Evolutionary conservation across 1,140 invertebrate genomes (phyloP).

Genomic region (Drosophila quadrilineata): DNA sequence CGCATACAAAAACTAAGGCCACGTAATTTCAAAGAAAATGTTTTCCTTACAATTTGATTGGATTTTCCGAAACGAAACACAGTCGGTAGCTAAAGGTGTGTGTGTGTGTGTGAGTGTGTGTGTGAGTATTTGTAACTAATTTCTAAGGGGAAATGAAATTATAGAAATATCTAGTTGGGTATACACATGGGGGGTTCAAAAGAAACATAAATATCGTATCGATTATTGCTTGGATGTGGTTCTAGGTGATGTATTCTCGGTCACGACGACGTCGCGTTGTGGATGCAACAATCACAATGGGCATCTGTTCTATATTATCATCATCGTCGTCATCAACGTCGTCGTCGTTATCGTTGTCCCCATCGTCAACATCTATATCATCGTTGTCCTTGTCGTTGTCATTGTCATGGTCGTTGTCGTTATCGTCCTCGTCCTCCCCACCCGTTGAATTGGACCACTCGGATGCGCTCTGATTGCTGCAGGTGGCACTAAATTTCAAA

Average conservation of each 20-base stretch:
- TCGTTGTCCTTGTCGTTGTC: conserved; percentile 33
- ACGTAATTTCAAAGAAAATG: conserved; percentile 44
- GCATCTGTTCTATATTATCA: conserved; percentile 38
- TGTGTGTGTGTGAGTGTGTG: neutral
- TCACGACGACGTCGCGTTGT: conserved; percentile 53
- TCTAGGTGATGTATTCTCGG: conserved; percentile 70
- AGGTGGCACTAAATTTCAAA: conserved; percentile 68
- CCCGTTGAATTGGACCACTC: conserved; percentile 76
- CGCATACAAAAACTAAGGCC: conserved; percentile 62
- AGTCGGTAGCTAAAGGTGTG: conserved; percentile 12
- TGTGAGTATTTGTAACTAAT: conserved; percentile 56
- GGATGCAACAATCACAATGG: conserved; percentile 52
- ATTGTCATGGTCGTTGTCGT: conserved; percentile 28
- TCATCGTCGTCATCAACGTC: conserved; percentile 16
- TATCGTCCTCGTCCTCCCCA: conserved; percentile 56
- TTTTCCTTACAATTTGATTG: conserved; percentile 59
- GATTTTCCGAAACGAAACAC: conserved; percentile 24
- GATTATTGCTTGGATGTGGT: conserved; percentile 8
- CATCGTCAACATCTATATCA: conserved; percentile 24
- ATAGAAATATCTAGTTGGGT: no score
- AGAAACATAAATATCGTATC: conserved; percentile 17
- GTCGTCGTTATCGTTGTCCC: conserved; percentile 1
- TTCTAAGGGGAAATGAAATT: no score
- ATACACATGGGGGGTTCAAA: no score
- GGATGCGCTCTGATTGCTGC: conserved; percentile 64